Evolutionary conservation across 1,140 invertebrate species (phyloP), one percentile per base, ranked within the genome.

Genomic region (Galleria mellonella): DNA sequence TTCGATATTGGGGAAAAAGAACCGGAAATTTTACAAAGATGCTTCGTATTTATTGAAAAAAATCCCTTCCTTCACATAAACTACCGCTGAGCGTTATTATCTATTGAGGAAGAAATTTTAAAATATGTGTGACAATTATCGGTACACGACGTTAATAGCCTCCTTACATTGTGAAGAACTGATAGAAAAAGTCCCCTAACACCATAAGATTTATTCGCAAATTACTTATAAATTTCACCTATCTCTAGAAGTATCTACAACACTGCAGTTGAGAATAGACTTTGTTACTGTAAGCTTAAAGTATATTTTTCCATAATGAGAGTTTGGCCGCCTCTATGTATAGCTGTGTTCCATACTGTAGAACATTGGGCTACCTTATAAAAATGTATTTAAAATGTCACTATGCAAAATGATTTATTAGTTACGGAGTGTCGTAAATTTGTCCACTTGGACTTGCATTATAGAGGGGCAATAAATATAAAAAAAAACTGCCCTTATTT

Each of bases 361-460:
- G 61, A 62, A 73, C 72, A 65, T 70, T 52, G 62, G 60, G 72
- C 64, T 72, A 62, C 63, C 69, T 68, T 83, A 85, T 83, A 85
- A 85, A 85, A 85, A 82, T 85, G 78, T 85, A 85, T 85, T 85
- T 85, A 83, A 85, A 85, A 83, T 58, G 78, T 78, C 73, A 55
- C 61, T 55, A 53, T 58, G 47, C 57, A 64, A 79, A 82, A 79
- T 85, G 77, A 85, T 85, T 85, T 85, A 85, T 82, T 66, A 62
- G 54, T 42, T 64, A 66, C 53, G 50, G 58, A 65, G 65, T 70
- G 66, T 83, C 78, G 67, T 84, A 84, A 83, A 83, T 83, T 84
- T 84, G 81, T 79, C 76, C 71, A 73, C 69, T 73, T 59, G 55
- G 58, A 61, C 60, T 70, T 74, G 74, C 67, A 73, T 66, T 71